Percentiles rank a stretch among this genome's conserved stretches.
Conservation (phyloP, 1,140 invertebrate species). For the Ephestia elutella region DNA sequence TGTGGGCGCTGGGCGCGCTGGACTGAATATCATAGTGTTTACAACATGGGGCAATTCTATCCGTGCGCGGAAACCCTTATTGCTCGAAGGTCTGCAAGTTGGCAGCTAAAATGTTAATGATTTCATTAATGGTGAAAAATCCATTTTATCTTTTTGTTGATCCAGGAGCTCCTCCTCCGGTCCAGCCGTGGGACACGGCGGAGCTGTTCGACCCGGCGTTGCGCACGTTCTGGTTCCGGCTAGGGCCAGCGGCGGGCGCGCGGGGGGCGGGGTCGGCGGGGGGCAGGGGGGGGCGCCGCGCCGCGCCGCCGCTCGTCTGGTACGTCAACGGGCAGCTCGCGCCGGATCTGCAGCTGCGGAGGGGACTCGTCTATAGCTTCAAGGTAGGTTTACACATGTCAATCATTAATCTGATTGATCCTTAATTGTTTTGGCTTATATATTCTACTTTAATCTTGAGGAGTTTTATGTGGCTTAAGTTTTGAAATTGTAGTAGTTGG, state of each 20-base stretch:
- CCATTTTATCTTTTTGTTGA: neutral
- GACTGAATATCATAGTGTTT: no score
- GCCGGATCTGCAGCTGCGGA: constrained; percentile 89
- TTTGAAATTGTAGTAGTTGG: no score
- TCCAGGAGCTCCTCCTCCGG: constrained; percentile 16
- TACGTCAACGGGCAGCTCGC: constrained; percentile 92
- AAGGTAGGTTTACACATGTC: no score
- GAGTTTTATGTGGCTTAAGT: no score
- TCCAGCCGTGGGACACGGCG: constrained; percentile 80
- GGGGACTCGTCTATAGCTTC: constrained; percentile 90
- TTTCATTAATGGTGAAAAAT: no score
- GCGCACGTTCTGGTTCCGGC: constrained; percentile 76
- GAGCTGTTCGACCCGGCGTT: constrained; percentile 86
- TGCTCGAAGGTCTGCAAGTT: no score
- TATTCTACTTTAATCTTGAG: no score
- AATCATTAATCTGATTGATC: no score
- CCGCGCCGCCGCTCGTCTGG: constrained; percentile 80
- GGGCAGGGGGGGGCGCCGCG: constrained; percentile 57
- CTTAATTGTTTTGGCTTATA: no score
- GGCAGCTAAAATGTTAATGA: no score
- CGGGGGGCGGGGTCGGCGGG: constrained; percentile 39
- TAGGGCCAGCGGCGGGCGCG: constrained; percentile 43
- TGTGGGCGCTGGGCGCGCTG: constrained; percentile 90
- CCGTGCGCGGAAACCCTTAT: constrained; percentile 83
- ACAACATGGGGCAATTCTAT: constrained; percentile 84